Evolutionary conservation across 2,797 vertebrate species (phyloP), one percentile per base, ranked within the genome.

Genomic region (Sebastes matsubarae): DNA sequence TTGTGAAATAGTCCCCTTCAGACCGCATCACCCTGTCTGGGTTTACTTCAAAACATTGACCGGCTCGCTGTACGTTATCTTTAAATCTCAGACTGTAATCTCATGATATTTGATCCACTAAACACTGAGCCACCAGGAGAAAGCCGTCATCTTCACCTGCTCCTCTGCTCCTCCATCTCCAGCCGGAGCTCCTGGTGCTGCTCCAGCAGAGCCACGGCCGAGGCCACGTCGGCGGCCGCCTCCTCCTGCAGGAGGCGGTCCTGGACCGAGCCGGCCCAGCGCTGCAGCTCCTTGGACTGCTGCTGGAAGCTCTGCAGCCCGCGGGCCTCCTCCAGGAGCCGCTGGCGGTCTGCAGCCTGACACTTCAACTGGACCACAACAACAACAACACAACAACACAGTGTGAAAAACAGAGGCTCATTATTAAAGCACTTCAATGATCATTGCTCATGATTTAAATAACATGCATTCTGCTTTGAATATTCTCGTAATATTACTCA

Each of bases 141-240:
- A 50, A 50, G 16, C 46, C 18, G 8, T n/a, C 61, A 5, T 27
- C 42, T 11, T 11, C 16, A 98, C 98, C 97, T 97, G 84, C 93
- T 94, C 86, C 92, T 95, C 59, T 96, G 94, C 75, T 92, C 92
- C 14, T 83, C 92, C 55, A 97, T 96, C 92, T 98, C 97, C 89
- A 92, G 90, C 86, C 90, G 83, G 22, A 98, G 88, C 55, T 96
- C 96, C 72, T 87, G 89, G 74, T 97, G 95, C 8, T 96, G 95
- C 67, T 91, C 92, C 60, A 98, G 93, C 80, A 97, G 81, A 8
- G 70, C 90, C 38, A 96, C 89, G 38, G 96, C 96, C 0, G 97
- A 97, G 80, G 87, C 88, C 78, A 97, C 88, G 0, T 97, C 97
- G 4, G 88, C 75, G 0, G 89, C 95, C 32, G 90, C 83, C 88